A percentile compares a stretch with the other conserved stretches of the same genome.
phyloP scores from a whole-genome alignment of 2,113 vertebrate genomes.

The Monopterus albus region DNA sequence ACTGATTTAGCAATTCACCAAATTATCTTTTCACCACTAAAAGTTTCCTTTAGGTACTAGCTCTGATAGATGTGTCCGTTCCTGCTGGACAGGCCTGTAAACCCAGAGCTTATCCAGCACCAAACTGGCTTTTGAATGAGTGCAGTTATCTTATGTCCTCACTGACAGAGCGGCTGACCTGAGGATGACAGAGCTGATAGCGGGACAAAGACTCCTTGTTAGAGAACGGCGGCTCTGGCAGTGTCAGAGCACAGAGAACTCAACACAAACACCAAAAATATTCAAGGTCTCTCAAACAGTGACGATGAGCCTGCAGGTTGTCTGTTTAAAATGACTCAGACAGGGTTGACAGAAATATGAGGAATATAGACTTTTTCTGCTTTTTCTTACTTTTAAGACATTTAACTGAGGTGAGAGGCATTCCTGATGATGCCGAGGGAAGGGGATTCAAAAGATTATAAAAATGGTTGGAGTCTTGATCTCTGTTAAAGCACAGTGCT shows the following conservation, averaged over 20 bases:
- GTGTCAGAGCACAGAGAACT: constrained; percentile 24
- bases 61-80: neutral
- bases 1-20: neutral
- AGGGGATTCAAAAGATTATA: neutral
- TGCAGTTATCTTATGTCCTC: constrained; percentile 28
- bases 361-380: constrained; percentile 11
- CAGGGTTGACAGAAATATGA: constrained; percentile 13
- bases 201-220: constrained; percentile 69
- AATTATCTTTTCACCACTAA: neutral
- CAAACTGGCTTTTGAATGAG: neutral
- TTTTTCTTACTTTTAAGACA: neutral
- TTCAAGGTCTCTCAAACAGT: constrained; percentile 15
- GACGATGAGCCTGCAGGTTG: constrained; percentile 5
- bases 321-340: constrained; percentile 1
- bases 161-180: constrained; percentile 52
- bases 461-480: neutral
- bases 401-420: neutral
- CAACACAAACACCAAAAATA: constrained; percentile 28
- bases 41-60: neutral
- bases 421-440: neutral
- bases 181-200: constrained; percentile 50
- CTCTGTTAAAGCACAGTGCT: neutral
- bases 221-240: constrained; percentile 10
- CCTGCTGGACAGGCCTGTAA: constrained; percentile 8
- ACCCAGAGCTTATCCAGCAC: constrained; percentile 2